These are phyloP conservation scores for Heterotilapia buettikoferi DNA, from an alignment of 2,113 vertebrate genomes.

Conservation along the genomic window DNA sequence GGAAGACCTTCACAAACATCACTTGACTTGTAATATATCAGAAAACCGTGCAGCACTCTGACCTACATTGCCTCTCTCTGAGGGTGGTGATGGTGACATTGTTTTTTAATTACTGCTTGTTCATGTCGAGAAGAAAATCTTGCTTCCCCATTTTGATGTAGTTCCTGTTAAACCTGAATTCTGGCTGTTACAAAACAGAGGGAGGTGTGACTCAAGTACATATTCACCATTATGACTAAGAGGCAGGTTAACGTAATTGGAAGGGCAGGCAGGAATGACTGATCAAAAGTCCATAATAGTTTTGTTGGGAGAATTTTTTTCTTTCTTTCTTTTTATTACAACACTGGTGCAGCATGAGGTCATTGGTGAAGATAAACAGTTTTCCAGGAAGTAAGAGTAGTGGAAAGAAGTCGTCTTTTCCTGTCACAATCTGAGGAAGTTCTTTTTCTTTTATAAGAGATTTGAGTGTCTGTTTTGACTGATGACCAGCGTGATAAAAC, in stretches of 20 bases:
- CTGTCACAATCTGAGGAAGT: background rate
- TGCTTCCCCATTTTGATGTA: background rate
- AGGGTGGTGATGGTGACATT: background rate
- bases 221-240: background rate
- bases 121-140: background rate
- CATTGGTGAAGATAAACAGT: background rate
- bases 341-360: background rate
- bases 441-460: background rate
- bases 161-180: constrained; percentile 4
- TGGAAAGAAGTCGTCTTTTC: background rate
- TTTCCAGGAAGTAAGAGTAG: constrained; percentile 1
- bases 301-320: background rate
- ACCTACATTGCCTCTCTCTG: background rate
- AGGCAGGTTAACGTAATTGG: background rate
- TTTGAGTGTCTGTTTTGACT: background rate
- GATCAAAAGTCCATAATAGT: background rate
- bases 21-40: background rate
- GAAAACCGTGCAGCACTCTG: background rate
- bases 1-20: background rate
- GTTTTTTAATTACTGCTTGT: background rate
- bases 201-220: background rate
- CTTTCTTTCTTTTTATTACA: background rate
- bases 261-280: background rate
- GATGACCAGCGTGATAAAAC: background rate
- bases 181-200: background rate